These are phyloP conservation scores for Lepidocyrtinus sp. DNA, from an alignment of 2,888 invertebrate genomes.

Conservation along the genomic window DNA sequence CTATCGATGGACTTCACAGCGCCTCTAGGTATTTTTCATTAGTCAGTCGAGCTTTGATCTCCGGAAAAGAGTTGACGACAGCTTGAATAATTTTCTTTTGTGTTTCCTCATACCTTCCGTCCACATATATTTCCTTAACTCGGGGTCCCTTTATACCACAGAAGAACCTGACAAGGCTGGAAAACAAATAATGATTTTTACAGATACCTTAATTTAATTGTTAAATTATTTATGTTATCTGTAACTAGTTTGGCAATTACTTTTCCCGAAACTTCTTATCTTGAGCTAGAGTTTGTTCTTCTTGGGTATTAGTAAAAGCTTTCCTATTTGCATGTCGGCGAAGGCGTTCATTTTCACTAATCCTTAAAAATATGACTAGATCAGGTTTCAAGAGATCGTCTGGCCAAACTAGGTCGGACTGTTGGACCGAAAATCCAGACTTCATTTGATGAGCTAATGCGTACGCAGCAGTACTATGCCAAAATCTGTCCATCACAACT, in stretches of 20 bases:
- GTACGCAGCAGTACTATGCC: slow-evolving; percentile 74
- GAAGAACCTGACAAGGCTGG: slow-evolving; percentile 58
- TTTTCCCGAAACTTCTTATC: slow-evolving; percentile 62
- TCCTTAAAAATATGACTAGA: slow-evolving; percentile 72
- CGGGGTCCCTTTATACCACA: slow-evolving; percentile 57
- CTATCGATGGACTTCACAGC: too few relatives aligned
- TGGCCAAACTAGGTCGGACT: slow-evolving; percentile 73
- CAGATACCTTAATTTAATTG: neutral
- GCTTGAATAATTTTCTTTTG: slow-evolving; percentile 46
- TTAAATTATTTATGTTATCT: neutral
- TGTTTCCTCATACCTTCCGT: slow-evolving; percentile 39
- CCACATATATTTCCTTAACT: slow-evolving; percentile 53
- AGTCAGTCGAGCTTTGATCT: neutral
- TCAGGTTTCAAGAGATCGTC: slow-evolving; percentile 73
- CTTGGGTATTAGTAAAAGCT: slow-evolving; percentile 62
- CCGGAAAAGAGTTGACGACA: slow-evolving; percentile 42
- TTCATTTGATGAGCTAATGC: slow-evolving; percentile 72
- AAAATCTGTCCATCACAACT: slow-evolving; percentile 74
- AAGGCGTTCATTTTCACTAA: slow-evolving; percentile 72
- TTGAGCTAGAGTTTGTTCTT: slow-evolving; percentile 62
- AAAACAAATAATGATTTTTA: slow-evolving; percentile 28
- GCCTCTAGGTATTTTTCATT: neutral
- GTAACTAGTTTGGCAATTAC: slow-evolving; percentile 18
- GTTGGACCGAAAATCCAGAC: slow-evolving; percentile 65
- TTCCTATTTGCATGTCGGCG: slow-evolving; percentile 70